Percentiles rank a stretch among this genome's conserved stretches.
Conservation (phyloP, 2,888 invertebrate species). For the Oscheius sp. region DNA sequence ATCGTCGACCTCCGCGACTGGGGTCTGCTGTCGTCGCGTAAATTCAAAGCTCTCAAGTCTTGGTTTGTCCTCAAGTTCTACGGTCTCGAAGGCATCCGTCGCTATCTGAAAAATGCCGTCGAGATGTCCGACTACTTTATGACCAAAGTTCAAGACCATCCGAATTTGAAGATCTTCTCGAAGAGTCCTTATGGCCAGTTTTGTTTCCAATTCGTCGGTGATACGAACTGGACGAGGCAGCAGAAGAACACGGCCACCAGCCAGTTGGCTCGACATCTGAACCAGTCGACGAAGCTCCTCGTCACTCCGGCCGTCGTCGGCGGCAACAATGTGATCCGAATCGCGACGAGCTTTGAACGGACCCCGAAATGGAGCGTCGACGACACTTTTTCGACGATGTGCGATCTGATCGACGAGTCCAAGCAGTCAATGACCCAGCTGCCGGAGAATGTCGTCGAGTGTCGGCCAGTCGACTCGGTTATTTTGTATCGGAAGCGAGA, state of each 20-base stretch:
- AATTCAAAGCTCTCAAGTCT: constrained; percentile 89
- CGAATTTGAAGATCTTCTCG: constrained; percentile 40
- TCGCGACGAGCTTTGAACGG: not conserved
- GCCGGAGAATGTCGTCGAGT: not conserved
- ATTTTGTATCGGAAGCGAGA: not conserved
- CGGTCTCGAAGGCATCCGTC: constrained; percentile 89
- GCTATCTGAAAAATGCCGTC: constrained; percentile 84
- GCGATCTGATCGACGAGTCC: constrained; percentile 1
- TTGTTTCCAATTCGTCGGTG: constrained; percentile 41
- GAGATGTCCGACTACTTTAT: constrained; percentile 30
- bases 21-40: constrained; percentile 9
- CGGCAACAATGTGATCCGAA: constrained; percentile 36
- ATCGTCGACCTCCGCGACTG: constrained; percentile 32
- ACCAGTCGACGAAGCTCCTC: constrained; percentile 42
- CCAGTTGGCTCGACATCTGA: constrained; percentile 43
- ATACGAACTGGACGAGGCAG: constrained; percentile 7
- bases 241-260: constrained; percentile 40
- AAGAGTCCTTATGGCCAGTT: constrained; percentile 76
- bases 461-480: not conserved
- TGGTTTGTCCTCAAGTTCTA: constrained; percentile 95
- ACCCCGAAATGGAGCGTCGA: not conserved
- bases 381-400: not conserved
- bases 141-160: constrained; percentile 31
- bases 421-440: not conserved
- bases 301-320: constrained; percentile 43